Evolutionary conservation across 2,113 vertebrate genomes (phyloP).

Genomic region (Lophius piscatorius): DNA sequence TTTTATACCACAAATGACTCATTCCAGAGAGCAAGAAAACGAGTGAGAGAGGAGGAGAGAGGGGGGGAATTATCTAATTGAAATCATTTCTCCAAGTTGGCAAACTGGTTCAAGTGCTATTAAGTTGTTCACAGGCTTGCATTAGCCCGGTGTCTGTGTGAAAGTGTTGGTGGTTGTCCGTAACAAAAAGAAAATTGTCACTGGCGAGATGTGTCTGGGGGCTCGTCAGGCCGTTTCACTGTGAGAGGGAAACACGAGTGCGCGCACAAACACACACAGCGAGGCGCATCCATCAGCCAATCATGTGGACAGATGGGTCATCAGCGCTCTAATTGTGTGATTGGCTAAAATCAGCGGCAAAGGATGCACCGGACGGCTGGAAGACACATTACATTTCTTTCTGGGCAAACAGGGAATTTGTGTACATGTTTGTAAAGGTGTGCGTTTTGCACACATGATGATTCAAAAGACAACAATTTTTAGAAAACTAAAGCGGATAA

Average conservation of each 20-base stretch:
- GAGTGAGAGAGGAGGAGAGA: conserved; percentile 40
- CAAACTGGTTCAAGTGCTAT: conserved; percentile 75
- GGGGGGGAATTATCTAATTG: conserved; percentile 71
- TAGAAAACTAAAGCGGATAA: background rate
- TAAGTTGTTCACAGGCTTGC: conserved; percentile 68
- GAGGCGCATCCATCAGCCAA: conserved; percentile 60
- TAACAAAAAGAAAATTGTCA: conserved; percentile 72
- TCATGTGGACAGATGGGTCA: conserved; percentile 76
- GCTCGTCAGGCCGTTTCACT: conserved; percentile 41
- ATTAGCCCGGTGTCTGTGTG: conserved; percentile 47
- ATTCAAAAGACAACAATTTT: background rate
- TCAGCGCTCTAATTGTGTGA: conserved; percentile 76
- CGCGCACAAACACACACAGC: conserved; percentile 18
- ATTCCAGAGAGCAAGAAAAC: conserved; percentile 63
- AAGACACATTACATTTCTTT: conserved; percentile 60
- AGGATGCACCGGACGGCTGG: conserved; percentile 53
- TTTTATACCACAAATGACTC: conserved; percentile 75
- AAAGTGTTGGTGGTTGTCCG: conserved; percentile 52
- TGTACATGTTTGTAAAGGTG: too few species aligned
- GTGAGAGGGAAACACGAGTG: conserved; percentile 7
- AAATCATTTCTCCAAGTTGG: conserved; percentile 78
- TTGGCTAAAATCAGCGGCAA: conserved; percentile 65
- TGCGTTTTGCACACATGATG: too few species aligned
- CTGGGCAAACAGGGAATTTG: conserved; percentile 36
- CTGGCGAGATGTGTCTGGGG: conserved; percentile 56